Conservation (phyloP, 2,888 invertebrate genomes). For the Ectemnius continuus region DNA sequence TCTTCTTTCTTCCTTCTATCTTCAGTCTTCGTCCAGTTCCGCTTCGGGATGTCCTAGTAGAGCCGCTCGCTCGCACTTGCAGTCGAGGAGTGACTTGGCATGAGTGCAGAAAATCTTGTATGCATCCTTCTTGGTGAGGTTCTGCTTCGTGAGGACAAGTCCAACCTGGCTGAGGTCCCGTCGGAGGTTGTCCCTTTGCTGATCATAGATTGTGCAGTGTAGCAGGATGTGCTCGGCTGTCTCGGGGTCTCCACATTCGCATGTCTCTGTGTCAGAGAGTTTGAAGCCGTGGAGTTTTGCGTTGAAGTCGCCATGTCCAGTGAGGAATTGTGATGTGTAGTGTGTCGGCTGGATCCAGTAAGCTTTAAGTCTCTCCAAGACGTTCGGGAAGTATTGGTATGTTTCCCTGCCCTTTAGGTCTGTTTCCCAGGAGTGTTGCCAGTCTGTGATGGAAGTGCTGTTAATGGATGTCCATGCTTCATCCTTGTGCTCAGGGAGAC, state of each 20-base stretch:
- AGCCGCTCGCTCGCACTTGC: constrained; percentile 1
- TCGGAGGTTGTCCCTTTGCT: no score
- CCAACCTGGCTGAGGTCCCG: no score
- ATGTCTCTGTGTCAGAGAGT: background rate
- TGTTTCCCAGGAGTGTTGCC: background rate
- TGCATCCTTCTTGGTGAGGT: no score
- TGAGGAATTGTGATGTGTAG: background rate
- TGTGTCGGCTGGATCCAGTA: background rate
- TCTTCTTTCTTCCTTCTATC: background rate
- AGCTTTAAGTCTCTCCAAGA: background rate
- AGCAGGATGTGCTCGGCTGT: background rate
- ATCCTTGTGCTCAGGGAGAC: no score
- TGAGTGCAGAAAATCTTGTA: no score
- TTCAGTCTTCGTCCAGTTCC: constrained; percentile 6
- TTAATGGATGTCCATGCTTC: no score
- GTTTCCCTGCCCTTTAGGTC: background rate
- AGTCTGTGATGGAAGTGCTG: no score
- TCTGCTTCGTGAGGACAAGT: no score
- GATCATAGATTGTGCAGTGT: background rate
- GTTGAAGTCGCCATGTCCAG: background rate
- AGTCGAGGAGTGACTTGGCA: no score
- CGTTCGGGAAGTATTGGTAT: background rate
- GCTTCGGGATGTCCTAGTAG: constrained; percentile 5
- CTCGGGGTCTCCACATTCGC: background rate
- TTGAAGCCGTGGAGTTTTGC: background rate